A percentile compares a stretch with the other conserved stretches of the same genome.
phyloP scores from a whole-genome alignment of 2,113 vertebrate species.

The Myocastor coypus region DNA sequence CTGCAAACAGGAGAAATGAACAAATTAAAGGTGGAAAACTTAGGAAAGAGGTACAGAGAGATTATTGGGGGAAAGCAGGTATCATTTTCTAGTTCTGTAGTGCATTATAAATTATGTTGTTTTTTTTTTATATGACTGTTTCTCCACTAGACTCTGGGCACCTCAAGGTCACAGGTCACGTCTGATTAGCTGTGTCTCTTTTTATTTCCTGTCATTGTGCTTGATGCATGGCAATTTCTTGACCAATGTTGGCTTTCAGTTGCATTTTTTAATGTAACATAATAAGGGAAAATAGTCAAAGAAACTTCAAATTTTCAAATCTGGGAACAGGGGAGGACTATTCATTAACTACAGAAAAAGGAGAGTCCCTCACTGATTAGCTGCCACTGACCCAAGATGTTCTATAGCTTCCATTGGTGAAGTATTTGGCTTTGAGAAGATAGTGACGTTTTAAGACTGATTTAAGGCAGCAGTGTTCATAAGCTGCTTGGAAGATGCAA shows the following conservation, averaged over 20 bases:
- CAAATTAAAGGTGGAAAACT: not conserved
- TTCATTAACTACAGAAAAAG: not conserved
- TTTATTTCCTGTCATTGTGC: not conserved
- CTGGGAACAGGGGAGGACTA: not conserved
- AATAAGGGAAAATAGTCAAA: not conserved
- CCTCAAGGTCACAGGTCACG: not conserved
- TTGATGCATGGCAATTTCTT: not conserved
- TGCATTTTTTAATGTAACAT: not conserved
- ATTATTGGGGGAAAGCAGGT: not conserved
- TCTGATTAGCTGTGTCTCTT: not conserved
- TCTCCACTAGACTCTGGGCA: not conserved
- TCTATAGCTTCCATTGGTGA: not conserved
- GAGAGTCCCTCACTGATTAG: not conserved
- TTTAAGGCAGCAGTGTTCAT: not conserved
- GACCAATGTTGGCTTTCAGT: not conserved
- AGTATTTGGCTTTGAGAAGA: not conserved
- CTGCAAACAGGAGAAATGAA: not conserved
- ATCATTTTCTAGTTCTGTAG: not conserved
- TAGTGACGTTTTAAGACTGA: not conserved
- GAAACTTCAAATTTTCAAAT: not conserved
- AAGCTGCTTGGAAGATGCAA: not conserved
- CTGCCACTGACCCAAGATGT: not conserved
- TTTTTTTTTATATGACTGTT: not conserved
- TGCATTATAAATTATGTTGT: not conserved
- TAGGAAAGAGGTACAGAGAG: not conserved